These are phyloP conservation scores for Ophonus ardosiacus DNA, from an alignment of 2,888 invertebrate species.

Conservation along the genomic window DNA sequence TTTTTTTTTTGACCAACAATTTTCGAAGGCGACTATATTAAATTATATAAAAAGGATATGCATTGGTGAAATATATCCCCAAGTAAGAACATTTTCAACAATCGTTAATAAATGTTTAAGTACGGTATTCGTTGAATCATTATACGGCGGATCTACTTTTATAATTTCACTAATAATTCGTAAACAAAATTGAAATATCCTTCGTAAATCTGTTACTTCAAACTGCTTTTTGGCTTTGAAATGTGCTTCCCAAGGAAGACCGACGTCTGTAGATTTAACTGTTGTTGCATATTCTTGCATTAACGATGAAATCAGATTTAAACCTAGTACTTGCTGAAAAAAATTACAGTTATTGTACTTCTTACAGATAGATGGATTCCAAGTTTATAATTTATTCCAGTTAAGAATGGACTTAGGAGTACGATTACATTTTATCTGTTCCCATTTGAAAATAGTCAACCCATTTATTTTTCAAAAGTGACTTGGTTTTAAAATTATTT, in stretches of 20 bases:
- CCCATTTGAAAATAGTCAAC: too few relatives aligned
- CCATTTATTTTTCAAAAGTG: too few relatives aligned
- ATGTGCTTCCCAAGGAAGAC: conserved; percentile 93
- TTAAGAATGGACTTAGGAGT: too few relatives aligned
- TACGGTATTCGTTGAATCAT: conserved; percentile 77
- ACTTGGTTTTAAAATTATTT: too few relatives aligned
- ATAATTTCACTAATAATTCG: conserved; percentile 81
- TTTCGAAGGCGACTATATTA: too few relatives aligned
- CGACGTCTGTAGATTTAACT: conserved; percentile 90
- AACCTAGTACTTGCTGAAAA: conserved; percentile 87
- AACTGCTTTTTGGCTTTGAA: conserved; percentile 90
- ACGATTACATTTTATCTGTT: too few relatives aligned
- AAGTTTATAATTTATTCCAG: too few relatives aligned
- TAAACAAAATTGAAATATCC: conserved; percentile 87
- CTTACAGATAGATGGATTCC: too few relatives aligned
- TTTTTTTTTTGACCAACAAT: too few relatives aligned
- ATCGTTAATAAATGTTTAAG: conserved; percentile 86
- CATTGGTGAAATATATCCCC: conserved; percentile 86
- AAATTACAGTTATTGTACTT: neutral
- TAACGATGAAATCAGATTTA: conserved; percentile 88
- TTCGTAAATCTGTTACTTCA: conserved; percentile 87
- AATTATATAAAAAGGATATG: conserved; percentile 71
- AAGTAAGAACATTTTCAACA: conserved; percentile 87
- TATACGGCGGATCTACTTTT: conserved; percentile 75
- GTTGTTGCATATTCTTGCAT: conserved; percentile 94